Evolutionary conservation across 2,797 vertebrate genomes (phyloP).

Genomic region (Onychomys torridus): DNA sequence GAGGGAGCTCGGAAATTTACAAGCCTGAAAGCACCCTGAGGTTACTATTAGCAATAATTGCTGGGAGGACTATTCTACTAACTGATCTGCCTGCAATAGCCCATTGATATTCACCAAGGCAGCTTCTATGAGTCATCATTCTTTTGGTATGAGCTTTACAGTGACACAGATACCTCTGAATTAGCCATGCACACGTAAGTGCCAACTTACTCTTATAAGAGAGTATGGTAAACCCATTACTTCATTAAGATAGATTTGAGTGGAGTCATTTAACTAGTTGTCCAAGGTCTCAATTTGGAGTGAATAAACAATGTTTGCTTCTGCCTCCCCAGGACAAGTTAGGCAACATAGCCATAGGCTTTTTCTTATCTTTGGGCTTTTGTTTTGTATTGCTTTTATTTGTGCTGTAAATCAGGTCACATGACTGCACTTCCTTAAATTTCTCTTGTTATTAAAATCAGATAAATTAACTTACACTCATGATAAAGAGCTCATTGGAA

Average conservation of each 20-base stretch:
- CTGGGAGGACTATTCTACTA: not conserved
- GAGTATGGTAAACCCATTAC: not conserved
- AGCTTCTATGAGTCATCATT: not conserved
- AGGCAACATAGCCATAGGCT: not conserved
- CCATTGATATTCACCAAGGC: not conserved
- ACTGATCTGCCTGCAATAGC: not conserved
- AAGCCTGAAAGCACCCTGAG: not conserved
- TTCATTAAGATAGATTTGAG: not conserved
- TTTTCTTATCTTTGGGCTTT: not conserved
- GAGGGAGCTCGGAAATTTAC: not conserved
- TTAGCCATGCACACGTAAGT: not conserved
- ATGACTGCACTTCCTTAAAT: not conserved
- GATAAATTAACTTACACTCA: not conserved
- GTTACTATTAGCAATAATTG: not conserved
- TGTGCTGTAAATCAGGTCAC: not conserved
- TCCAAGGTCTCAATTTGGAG: not conserved
- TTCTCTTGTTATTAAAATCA: not conserved
- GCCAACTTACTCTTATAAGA: not conserved
- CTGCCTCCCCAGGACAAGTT: not conserved
- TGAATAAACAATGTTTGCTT: not conserved
- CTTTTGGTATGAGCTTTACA: not conserved
- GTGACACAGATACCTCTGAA: not conserved
- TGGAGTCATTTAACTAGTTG: not conserved
- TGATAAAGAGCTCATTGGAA: not conserved
- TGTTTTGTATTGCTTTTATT: not conserved